Conservation (phyloP, 2,888 invertebrate species). For the Philaethria dido region DNA sequence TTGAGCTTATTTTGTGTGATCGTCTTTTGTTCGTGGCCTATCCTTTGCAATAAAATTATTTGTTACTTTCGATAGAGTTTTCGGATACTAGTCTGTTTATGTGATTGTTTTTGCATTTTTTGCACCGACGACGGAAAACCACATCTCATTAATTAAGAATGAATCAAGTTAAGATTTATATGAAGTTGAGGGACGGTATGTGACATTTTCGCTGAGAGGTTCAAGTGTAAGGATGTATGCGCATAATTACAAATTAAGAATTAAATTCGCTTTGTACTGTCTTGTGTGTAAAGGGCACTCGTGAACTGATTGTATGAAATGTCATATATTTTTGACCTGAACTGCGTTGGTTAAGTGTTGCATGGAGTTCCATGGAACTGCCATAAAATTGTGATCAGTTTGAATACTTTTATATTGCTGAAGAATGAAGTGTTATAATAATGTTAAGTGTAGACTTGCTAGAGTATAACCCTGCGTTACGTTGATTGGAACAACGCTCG, state of each 20-base stretch:
- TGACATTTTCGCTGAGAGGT: slow-evolving; percentile 71
- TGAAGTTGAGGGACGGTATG: slow-evolving; percentile 70
- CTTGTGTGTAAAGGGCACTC: slow-evolving; percentile 58
- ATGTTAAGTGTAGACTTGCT: slow-evolving; percentile 81
- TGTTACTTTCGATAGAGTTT: slow-evolving; percentile 74
- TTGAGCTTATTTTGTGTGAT: slow-evolving; percentile 77
- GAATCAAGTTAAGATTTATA: slow-evolving; percentile 69
- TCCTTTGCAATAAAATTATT: slow-evolving; percentile 73
- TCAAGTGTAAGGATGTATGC: slow-evolving; percentile 54
- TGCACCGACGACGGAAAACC: slow-evolving; percentile 73
- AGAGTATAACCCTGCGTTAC: slow-evolving; percentile 74
- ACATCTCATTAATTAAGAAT: slow-evolving; percentile 81
- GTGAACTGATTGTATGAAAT: slow-evolving; percentile 66
- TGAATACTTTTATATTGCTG: slow-evolving; percentile 83
- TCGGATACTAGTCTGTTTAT: slow-evolving; percentile 82
- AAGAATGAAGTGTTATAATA: slow-evolving; percentile 73
- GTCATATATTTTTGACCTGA: slow-evolving; percentile 69
- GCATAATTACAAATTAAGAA: slow-evolving; percentile 52
- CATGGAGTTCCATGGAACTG: slow-evolving; percentile 80
- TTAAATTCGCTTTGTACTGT: slow-evolving; percentile 61
- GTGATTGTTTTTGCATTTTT: slow-evolving; percentile 81
- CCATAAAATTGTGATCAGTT: slow-evolving; percentile 83
- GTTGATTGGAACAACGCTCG: slow-evolving; percentile 75
- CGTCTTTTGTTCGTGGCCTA: slow-evolving; percentile 77
- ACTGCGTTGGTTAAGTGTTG: slow-evolving; percentile 74